A percentile compares a stretch with the other conserved stretches of the same genome.
Evolutionary conservation across 2,797 vertebrate species (phyloP).

Genomic region (Ctenopoma kingsleyae): DNA sequence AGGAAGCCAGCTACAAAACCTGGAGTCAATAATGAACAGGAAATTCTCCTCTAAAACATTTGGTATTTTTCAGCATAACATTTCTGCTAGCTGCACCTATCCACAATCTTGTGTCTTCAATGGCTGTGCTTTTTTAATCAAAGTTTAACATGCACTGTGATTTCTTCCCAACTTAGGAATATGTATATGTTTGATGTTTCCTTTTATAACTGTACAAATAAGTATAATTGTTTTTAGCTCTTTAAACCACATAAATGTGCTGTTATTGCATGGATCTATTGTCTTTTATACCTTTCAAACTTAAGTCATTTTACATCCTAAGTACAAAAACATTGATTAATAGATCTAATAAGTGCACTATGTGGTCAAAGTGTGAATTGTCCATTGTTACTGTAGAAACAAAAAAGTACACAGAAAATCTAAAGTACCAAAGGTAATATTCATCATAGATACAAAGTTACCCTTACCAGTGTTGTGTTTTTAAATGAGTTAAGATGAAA

Average conservation of each 20-base stretch:
- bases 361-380: neutral
- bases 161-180: slow-evolving; percentile 26
- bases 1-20: slow-evolving; percentile 61
- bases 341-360: neutral
- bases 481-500: too few relatives aligned
- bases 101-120: slow-evolving; percentile 38
- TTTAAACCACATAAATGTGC: neutral
- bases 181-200: slow-evolving; percentile 6
- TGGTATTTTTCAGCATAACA: slow-evolving; percentile 58
- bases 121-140: slow-evolving; percentile 41
- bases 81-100: slow-evolving; percentile 57
- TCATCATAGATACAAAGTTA: too few relatives aligned
- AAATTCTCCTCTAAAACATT: slow-evolving; percentile 73
- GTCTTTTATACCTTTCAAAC: neutral
- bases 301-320: neutral
- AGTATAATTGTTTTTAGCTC: neutral
- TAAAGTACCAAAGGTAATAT: too few relatives aligned
- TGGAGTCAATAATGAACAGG: slow-evolving; percentile 76
- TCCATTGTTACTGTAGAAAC: too few relatives aligned
- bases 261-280: neutral
- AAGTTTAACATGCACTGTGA: slow-evolving; percentile 30
- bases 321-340: neutral
- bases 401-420: too few relatives aligned
- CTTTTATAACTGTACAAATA: slow-evolving; percentile 13
- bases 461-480: too few relatives aligned